A percentile compares a stretch with the other conserved stretches of the same genome.
Conservation (phyloP, 1,140 invertebrate genomes). For the Ceratoteleas bidentatus region DNA sequence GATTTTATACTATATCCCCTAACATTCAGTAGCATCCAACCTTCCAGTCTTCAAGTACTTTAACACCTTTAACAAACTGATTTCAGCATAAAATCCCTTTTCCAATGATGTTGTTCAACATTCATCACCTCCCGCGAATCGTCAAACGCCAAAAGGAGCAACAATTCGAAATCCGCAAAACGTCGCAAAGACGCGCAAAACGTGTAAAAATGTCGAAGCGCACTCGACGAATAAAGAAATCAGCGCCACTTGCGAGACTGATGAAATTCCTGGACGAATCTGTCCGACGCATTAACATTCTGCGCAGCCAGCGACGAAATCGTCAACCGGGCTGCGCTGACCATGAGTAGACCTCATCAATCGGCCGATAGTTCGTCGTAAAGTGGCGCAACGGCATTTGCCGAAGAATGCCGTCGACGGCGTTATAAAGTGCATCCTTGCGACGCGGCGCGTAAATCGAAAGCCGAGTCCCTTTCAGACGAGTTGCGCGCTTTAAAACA, state of each 20-base stretch:
- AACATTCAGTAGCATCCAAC: too few species aligned
- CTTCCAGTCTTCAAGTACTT: too few species aligned
- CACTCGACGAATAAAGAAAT: too few species aligned
- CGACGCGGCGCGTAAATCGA: constrained; percentile 30
- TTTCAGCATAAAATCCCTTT: too few species aligned
- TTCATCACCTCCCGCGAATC: too few species aligned
- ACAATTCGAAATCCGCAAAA: neutral
- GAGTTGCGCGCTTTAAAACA: constrained; percentile 44
- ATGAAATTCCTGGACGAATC: constrained; percentile 3
- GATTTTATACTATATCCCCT: too few species aligned
- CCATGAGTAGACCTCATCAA: constrained; percentile 45
- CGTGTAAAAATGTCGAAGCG: too few species aligned
- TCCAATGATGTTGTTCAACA: too few species aligned
- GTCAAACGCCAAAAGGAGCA: too few species aligned
- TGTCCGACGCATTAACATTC: constrained; percentile 3
- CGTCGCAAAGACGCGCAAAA: too few species aligned
- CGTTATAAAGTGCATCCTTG: constrained; percentile 47
- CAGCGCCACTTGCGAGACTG: neutral
- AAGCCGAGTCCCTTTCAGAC: constrained; percentile 31
- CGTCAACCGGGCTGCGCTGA: constrained; percentile 3
- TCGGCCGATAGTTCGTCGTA: constrained; percentile 37
- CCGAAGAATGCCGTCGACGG: constrained; percentile 48
- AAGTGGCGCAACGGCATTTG: constrained; percentile 40
- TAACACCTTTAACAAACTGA: too few species aligned
- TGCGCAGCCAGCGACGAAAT: neutral